Evolutionary conservation across 1,140 invertebrate genomes (phyloP).

Genomic region (Stratiolaelaps scimitus): DNA sequence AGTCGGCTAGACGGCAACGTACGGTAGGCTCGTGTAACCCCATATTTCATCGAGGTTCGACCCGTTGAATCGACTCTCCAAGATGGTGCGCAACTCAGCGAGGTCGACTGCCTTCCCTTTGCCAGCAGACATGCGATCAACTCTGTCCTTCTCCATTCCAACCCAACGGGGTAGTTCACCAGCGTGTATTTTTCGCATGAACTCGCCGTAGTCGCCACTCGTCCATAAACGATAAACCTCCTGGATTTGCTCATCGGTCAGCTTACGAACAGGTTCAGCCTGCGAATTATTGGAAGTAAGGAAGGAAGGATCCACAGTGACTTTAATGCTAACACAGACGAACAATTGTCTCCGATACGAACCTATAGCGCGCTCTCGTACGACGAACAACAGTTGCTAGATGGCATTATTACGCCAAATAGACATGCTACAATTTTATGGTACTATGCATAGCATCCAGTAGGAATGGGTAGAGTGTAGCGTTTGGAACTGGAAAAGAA

Average conservation of each 20-base stretch:
- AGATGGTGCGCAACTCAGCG: neutral
- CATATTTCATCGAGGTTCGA: slow-evolving; percentile 5
- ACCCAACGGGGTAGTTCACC: slow-evolving; percentile 24
- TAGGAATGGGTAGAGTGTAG: too few species aligned
- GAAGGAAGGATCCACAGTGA: too few species aligned
- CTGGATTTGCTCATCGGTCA: slow-evolving; percentile 10
- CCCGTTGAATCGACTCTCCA: neutral
- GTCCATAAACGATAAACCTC: neutral
- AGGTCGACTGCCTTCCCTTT: neutral
- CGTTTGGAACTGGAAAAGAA: too few species aligned
- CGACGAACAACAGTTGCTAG: too few species aligned
- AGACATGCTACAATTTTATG: too few species aligned
- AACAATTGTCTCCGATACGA: too few species aligned
- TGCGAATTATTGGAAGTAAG: neutral
- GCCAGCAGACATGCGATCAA: neutral
- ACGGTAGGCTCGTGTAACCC: slow-evolving; percentile 6
- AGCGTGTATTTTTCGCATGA: slow-evolving; percentile 13
- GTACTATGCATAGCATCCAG: too few species aligned
- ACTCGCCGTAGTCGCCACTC: neutral
- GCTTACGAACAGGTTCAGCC: neutral
- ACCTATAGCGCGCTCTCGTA: too few species aligned
- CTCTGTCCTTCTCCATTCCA: neutral
- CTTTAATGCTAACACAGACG: too few species aligned
- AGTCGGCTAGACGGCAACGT: neutral
- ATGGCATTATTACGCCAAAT: too few species aligned